A percentile compares a stretch with the other conserved stretches of the same genome.
These are phyloP conservation scores for Helicoverpa assulta DNA, from an alignment of 2,888 invertebrate species.

Conservation along the genomic window DNA sequence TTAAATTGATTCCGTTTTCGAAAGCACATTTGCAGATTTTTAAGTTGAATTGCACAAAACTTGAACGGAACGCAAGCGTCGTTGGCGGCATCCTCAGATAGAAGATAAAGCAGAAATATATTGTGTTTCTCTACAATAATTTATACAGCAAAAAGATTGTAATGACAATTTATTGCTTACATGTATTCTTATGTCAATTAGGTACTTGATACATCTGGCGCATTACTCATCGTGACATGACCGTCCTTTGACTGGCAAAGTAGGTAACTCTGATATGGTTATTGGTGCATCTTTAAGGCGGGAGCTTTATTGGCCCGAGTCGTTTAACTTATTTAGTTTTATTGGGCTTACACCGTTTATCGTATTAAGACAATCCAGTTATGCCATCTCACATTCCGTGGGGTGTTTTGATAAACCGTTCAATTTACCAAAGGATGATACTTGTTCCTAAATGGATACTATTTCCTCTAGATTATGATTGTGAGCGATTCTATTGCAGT, in stretches of 20 bases:
- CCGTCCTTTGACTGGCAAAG: conserved; percentile 44
- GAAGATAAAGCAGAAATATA: conserved; percentile 60
- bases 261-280: conserved; percentile 72
- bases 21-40: conserved; percentile 59
- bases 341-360: conserved; percentile 85
- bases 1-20: conserved; percentile 35
- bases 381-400: conserved; percentile 77
- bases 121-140: conserved; percentile 63
- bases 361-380: conserved; percentile 83
- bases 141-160: conserved; percentile 67
- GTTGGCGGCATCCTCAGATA: conserved; percentile 49
- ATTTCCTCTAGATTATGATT: conserved; percentile 56
- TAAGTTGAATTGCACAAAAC: conserved; percentile 57
- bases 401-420: conserved; percentile 81
- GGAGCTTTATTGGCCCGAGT: conserved; percentile 79
- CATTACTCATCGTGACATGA: conserved; percentile 74
- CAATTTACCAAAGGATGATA: conserved; percentile 76
- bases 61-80: conserved; percentile 51
- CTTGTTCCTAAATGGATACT: conserved; percentile 52
- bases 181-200: conserved; percentile 76
- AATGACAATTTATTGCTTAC: conserved; percentile 72
- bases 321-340: conserved; percentile 88
- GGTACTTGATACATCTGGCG: conserved; percentile 71
- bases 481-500: conserved; percentile 37
- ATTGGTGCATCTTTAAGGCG: conserved; percentile 73